These are phyloP conservation scores for Genyomyrus donnyi DNA, from an alignment of 2,113 vertebrate species.

Conservation along the genomic window DNA sequence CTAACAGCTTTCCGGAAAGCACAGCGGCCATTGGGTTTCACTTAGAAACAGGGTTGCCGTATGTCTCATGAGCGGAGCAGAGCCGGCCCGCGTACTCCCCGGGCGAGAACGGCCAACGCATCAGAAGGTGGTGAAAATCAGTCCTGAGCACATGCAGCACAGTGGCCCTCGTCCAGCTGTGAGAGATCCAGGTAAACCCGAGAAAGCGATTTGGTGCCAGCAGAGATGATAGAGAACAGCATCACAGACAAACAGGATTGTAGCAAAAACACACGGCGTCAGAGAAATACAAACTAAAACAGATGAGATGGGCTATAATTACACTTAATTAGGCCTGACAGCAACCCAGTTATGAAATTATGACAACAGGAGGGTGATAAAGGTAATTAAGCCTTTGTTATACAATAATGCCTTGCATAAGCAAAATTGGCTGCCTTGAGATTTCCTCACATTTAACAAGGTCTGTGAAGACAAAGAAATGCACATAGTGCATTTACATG, in stretches of 20 bases:
- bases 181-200: background rate
- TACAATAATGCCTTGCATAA: background rate
- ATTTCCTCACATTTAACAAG: background rate
- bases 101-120: background rate
- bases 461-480: background rate
- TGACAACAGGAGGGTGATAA: background rate
- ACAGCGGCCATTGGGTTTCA: background rate
- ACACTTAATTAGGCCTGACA: background rate
- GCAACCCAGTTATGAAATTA: background rate
- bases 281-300: background rate
- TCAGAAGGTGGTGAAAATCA: background rate
- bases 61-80: background rate
- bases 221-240: background rate
- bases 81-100: background rate
- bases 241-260: background rate
- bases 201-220: background rate
- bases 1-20: background rate
- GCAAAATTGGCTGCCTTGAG: background rate
- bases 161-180: background rate
- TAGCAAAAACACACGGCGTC: background rate
- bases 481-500: background rate
- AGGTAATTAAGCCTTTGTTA: background rate
- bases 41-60: background rate
- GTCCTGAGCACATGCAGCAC: background rate
- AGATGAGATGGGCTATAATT: background rate